Conservation (phyloP, 2,797 vertebrate genomes). For the Momotus momota region DNA sequence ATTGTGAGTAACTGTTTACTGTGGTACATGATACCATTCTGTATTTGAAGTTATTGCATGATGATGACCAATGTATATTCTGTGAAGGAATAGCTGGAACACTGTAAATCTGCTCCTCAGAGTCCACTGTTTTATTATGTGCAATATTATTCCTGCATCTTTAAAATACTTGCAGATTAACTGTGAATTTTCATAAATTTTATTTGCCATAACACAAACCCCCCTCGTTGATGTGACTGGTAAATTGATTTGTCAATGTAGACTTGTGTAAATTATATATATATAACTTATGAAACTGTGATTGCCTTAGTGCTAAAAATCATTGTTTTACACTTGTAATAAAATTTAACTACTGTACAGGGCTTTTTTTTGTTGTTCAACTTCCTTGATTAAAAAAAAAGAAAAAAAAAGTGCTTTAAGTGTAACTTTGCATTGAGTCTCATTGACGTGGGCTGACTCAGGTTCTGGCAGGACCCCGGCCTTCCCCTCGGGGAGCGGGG, state of each 20-base stretch:
- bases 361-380: neutral
- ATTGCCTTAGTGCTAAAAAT: conserved; percentile 76
- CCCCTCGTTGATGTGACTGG: conserved; percentile 77
- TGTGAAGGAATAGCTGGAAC: conserved; percentile 81
- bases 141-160: conserved; percentile 89
- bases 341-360: conserved; percentile 75
- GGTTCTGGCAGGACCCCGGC: too few relatives aligned
- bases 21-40: conserved; percentile 80
- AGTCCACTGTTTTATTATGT: conserved; percentile 84
- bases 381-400: neutral
- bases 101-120: conserved; percentile 83
- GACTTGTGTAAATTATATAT: conserved; percentile 79
- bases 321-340: conserved; percentile 80
- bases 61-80: conserved; percentile 83
- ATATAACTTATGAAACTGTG: conserved; percentile 79
- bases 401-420: neutral
- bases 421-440: neutral
- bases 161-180: conserved; percentile 83
- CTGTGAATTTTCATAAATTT: conserved; percentile 84
- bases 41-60: conserved; percentile 84
- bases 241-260: conserved; percentile 72
- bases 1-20: conserved; percentile 85
- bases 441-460: neutral
- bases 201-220: conserved; percentile 84
- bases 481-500: too few relatives aligned